Evolutionary conservation across 2,113 vertebrate species (phyloP).

Genomic region (Boulengeromyrus knoepffleri): DNA sequence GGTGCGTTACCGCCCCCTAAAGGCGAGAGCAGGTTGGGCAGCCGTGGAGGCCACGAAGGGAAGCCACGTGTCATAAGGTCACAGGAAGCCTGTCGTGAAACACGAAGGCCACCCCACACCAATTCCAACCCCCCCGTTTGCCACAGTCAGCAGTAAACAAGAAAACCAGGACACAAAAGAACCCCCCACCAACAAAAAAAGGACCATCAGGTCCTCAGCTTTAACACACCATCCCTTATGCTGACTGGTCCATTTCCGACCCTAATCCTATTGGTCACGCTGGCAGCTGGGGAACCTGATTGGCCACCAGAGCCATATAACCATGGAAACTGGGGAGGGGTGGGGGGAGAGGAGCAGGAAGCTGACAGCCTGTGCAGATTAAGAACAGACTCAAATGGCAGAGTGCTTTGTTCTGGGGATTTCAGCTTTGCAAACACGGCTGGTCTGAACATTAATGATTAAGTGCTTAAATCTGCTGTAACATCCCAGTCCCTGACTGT

Average conservation of each 20-base stretch:
- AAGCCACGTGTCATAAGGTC: not conserved
- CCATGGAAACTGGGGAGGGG: conserved; percentile 42
- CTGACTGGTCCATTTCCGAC: conserved; percentile 35
- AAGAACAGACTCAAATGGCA: conserved; percentile 27
- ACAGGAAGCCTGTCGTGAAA: not conserved
- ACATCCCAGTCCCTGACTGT: not conserved
- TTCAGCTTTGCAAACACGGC: conserved; percentile 33
- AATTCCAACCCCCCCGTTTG: not conserved
- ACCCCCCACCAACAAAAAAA: not conserved
- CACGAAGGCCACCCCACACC: not conserved
- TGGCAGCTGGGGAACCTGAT: conserved; percentile 23
- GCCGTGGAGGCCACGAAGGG: not conserved
- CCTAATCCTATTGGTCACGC: conserved; percentile 42
- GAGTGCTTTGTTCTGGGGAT: conserved; percentile 35
- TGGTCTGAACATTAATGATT: conserved; percentile 24
- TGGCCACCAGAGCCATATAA: conserved; percentile 32
- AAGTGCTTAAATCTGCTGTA: conserved; percentile 20
- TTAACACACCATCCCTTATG: conserved; percentile 27
- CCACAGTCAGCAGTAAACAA: not conserved
- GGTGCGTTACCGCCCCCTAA: not conserved
- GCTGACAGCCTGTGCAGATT: conserved; percentile 42
- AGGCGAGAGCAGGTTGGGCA: not conserved
- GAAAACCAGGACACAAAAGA: conserved; percentile 7
- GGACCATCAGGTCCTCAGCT: conserved; percentile 10
- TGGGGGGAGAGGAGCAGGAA: conserved; percentile 36